A percentile compares a stretch with the other conserved stretches of the same genome.
These are phyloP conservation scores for Rhagonycha lutea DNA, from an alignment of 2,888 invertebrate genomes.

Conservation along the genomic window DNA sequence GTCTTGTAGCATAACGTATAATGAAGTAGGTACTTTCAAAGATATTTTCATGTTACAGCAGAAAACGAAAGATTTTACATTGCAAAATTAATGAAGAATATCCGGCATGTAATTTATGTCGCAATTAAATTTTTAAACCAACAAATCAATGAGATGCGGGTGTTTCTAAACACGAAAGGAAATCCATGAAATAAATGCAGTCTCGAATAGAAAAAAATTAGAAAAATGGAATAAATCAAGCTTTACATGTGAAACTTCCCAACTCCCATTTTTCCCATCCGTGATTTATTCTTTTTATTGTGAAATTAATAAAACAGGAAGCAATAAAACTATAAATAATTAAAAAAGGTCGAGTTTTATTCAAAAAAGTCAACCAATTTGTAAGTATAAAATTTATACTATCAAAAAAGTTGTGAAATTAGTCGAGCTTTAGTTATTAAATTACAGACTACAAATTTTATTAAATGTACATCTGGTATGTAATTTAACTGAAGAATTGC, in stretches of 20 bases:
- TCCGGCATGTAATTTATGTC: too few relatives aligned
- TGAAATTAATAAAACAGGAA: neutral
- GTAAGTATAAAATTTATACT: neutral
- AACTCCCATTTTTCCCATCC: neutral
- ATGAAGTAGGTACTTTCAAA: slow-evolving; percentile 14
- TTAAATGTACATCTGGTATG: slow-evolving; percentile 22
- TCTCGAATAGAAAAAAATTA: neutral
- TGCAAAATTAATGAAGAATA: neutral
- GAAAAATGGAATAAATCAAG: neutral
- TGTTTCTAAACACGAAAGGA: neutral
- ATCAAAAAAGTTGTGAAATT: neutral
- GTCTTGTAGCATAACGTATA: slow-evolving; percentile 19
- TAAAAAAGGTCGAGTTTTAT: neutral
- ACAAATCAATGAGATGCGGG: neutral
- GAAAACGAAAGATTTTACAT: slow-evolving; percentile 6
- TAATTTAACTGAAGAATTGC: slow-evolving; percentile 23
- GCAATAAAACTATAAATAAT: neutral
- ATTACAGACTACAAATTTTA: slow-evolving; percentile 7
- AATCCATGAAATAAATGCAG: neutral
- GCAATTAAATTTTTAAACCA: neutral
- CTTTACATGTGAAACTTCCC: neutral
- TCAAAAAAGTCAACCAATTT: neutral
- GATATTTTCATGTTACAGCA: slow-evolving; percentile 13
- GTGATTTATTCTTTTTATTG: neutral
- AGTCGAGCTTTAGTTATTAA: neutral